Evolutionary conservation across 2,888 invertebrate species (phyloP).

Genomic region (Halictus quadricinctus): DNA sequence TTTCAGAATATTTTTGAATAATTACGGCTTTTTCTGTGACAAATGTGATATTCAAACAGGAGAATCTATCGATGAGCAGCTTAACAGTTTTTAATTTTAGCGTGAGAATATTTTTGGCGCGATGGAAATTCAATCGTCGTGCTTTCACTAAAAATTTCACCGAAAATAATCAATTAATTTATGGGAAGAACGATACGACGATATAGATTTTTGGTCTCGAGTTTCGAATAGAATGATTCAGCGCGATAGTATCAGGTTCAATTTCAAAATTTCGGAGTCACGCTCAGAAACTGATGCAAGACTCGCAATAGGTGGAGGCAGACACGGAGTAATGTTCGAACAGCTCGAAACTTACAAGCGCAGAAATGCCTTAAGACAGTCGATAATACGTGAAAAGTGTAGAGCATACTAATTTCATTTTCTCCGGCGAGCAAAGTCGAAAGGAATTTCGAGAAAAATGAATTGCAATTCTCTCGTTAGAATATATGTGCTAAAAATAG

Average conservation of each 20-base stretch:
- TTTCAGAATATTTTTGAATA: not conserved
- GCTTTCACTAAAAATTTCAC: not conserved
- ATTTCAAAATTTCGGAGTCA: conserved; percentile 15
- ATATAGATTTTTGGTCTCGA: not conserved
- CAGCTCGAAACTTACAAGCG: not conserved
- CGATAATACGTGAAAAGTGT: not conserved
- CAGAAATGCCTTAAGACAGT: not conserved
- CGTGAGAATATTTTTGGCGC: not conserved
- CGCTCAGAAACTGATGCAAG: conserved; percentile 26
- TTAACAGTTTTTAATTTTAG: not conserved
- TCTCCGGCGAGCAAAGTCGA: not conserved
- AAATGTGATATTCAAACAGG: not conserved
- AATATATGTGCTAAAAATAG: conserved; percentile 43
- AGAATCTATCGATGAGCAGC: not conserved
- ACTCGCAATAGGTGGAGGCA: conserved; percentile 16
- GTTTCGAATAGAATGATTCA: not conserved
- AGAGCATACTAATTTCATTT: not conserved
- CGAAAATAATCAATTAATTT: not conserved
- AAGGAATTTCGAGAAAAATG: conserved; percentile 11
- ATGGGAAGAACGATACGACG: not conserved
- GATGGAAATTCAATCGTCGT: not conserved
- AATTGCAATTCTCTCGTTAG: conserved; percentile 35
- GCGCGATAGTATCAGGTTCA: not conserved
- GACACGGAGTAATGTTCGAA: too few relatives aligned
- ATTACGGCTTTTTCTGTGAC: not conserved